Conservation (phyloP, 2,113 vertebrate genomes). For the Kryptolebias marmoratus region DNA sequence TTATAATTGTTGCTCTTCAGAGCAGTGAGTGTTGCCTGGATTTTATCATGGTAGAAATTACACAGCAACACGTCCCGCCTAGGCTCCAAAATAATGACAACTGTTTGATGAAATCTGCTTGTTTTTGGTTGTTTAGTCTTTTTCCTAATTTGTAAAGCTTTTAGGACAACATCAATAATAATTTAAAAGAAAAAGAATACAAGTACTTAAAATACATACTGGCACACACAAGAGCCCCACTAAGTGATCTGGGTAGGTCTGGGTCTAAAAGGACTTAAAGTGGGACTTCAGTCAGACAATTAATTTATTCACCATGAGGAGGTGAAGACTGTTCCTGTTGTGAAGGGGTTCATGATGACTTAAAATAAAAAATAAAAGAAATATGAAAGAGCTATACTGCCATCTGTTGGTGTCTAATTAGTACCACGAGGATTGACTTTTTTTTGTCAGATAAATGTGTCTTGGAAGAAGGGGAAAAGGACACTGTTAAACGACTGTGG, state of each 20-base stretch:
- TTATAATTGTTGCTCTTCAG: constrained; percentile 30
- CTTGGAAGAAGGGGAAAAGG: too few relatives aligned
- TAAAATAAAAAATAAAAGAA: not conserved
- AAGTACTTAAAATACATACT: not conserved
- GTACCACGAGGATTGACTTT: too few relatives aligned
- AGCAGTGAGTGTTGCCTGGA: constrained; percentile 41
- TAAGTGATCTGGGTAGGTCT: constrained; percentile 13
- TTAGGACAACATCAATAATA: constrained; percentile 7
- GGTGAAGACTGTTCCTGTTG: not conserved
- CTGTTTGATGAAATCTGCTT: constrained; percentile 41
- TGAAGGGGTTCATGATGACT: not conserved
- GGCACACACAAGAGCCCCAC: constrained; percentile 10
- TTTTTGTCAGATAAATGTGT: too few relatives aligned
- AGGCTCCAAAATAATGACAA: constrained; percentile 34
- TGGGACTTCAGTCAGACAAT: constrained; percentile 17
- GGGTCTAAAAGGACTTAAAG: constrained; percentile 18
- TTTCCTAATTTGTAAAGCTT: constrained; percentile 8
- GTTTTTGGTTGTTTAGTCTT: constrained; percentile 7
- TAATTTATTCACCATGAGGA: constrained; percentile 19
- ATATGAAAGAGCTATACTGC: constrained; percentile 40
- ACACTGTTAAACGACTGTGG: too few relatives aligned
- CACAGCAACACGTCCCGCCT: constrained; percentile 30
- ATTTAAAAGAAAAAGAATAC: not conserved
- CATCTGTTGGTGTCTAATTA: constrained; percentile 22
- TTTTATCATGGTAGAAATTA: constrained; percentile 67